phyloP scores from a whole-genome alignment of 1,140 invertebrate species.

The Drosophila funebris region DNA sequence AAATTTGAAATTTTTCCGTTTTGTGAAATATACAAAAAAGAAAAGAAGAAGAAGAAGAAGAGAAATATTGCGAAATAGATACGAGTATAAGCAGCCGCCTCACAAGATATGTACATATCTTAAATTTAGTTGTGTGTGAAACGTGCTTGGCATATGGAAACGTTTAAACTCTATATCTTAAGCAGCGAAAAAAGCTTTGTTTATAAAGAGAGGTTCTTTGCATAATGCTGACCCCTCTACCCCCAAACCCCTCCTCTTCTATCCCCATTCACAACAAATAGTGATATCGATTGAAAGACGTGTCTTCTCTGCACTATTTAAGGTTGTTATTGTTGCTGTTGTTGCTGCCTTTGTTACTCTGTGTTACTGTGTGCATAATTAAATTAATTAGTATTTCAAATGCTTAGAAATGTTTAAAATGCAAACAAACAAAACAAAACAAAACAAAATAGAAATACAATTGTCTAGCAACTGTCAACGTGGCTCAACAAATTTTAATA shows the following conservation, averaged over 20 bases:
- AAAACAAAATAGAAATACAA: not conserved
- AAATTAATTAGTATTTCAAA: slow-evolving; percentile 52
- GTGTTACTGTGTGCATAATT: slow-evolving; percentile 44
- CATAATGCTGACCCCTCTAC: not conserved
- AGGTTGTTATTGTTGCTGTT: too few relatives aligned
- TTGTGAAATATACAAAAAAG: too few relatives aligned
- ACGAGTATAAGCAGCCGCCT: not conserved
- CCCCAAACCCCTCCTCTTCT: too few relatives aligned
- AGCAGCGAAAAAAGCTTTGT: not conserved
- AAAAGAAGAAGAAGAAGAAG: not conserved
- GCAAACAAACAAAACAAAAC: not conserved
- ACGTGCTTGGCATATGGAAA: slow-evolving; percentile 20
- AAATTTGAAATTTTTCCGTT: not conserved
- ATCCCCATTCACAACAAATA: too few relatives aligned
- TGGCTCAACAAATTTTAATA: slow-evolving; percentile 21
- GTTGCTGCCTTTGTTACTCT: slow-evolving; percentile 5
- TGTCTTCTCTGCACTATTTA: slow-evolving; percentile 29
- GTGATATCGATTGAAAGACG: slow-evolving; percentile 16
- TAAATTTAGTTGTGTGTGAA: not conserved
- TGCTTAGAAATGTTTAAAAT: slow-evolving; percentile 4
- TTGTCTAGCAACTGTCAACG: slow-evolving; percentile 31
- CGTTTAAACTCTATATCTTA: not conserved
- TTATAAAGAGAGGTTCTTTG: not conserved
- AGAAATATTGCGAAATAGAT: not conserved
- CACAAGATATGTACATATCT: not conserved